A percentile compares a stretch with the other conserved stretches of the same genome.
These are phyloP conservation scores for Epinephelus malabaricus DNA, from an alignment of 2,797 vertebrate species.

Conservation along the genomic window DNA sequence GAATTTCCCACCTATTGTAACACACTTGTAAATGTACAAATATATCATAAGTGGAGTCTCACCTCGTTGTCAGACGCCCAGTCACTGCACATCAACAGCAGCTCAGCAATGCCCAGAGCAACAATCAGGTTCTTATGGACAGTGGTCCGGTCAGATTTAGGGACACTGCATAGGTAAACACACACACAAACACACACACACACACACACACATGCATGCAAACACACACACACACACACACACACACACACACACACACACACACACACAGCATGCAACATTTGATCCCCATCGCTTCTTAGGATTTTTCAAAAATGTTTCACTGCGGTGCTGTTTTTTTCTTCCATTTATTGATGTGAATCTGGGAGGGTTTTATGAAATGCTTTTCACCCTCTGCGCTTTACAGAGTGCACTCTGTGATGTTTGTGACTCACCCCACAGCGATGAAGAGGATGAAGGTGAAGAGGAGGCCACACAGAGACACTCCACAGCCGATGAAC, in stretches of 20 bases:
- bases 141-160: slow-evolving; percentile 90
- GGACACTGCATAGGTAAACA: slow-evolving; percentile 82
- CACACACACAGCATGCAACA: background rate
- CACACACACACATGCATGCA: background rate
- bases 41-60: slow-evolving; percentile 20
- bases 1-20: background rate
- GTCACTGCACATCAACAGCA: slow-evolving; percentile 92
- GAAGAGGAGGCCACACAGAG: slow-evolving; percentile 91
- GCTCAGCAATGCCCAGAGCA: slow-evolving; percentile 89
- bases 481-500: slow-evolving; percentile 93
- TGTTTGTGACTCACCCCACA: slow-evolving; percentile 88
- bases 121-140: slow-evolving; percentile 96
- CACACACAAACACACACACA: background rate
- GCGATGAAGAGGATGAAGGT: slow-evolving; percentile 93
- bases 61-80: slow-evolving; percentile 90
- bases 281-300: slow-evolving; percentile 21
- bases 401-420: slow-evolving; percentile 64
- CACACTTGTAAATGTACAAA: background rate
- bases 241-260: background rate
- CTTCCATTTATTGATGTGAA: slow-evolving; percentile 61
- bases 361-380: slow-evolving; percentile 66
- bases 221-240: slow-evolving; percentile 3
- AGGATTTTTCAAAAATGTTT: slow-evolving; percentile 33
- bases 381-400: slow-evolving; percentile 73
- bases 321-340: slow-evolving; percentile 29